Evolutionary conservation across 1,140 invertebrate species (phyloP).

Genomic region (Aphelenchoides fujianensis): DNA sequence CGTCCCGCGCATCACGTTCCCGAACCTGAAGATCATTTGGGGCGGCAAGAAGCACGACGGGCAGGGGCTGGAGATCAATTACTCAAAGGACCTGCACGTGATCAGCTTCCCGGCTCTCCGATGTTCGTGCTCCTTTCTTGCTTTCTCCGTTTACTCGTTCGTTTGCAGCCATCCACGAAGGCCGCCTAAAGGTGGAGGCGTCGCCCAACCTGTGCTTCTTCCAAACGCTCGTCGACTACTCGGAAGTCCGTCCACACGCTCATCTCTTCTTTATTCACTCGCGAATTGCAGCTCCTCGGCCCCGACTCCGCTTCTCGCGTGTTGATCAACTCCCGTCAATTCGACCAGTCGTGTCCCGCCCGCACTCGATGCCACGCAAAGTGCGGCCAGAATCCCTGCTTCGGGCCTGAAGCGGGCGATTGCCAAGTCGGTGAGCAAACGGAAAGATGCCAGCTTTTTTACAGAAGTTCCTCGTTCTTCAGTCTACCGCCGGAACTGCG

Average conservation of each 20-base stretch:
- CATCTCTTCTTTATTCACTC: neutral
- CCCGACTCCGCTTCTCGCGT: neutral
- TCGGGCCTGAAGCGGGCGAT: neutral
- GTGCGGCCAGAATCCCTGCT: neutral
- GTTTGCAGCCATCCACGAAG: neutral
- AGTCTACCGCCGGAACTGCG: slow-evolving; percentile 14
- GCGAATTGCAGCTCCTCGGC: slow-evolving; percentile 8
- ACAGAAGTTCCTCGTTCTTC: neutral
- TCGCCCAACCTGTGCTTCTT: slow-evolving; percentile 34
- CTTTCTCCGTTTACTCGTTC: neutral
- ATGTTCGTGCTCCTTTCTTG: no score
- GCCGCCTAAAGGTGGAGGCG: slow-evolving; percentile 24
- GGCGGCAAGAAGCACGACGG: slow-evolving; percentile 41
- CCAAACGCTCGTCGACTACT: slow-evolving; percentile 25
- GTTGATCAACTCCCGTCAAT: neutral
- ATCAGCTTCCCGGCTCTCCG: slow-evolving; percentile 34
- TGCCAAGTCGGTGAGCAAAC: slow-evolving; percentile 11
- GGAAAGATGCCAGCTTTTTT: no score
- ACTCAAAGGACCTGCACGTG: slow-evolving; percentile 5
- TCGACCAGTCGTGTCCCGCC: neutral
- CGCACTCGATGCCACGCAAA: neutral
- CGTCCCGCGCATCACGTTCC: slow-evolving; percentile 27
- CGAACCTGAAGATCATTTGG: slow-evolving; percentile 42
- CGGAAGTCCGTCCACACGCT: neutral
- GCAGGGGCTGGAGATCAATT: slow-evolving; percentile 32